Base-by-base conservation (phyloP, 2,113 vertebrate genomes). In the Tapirus terrestris region DNA sequence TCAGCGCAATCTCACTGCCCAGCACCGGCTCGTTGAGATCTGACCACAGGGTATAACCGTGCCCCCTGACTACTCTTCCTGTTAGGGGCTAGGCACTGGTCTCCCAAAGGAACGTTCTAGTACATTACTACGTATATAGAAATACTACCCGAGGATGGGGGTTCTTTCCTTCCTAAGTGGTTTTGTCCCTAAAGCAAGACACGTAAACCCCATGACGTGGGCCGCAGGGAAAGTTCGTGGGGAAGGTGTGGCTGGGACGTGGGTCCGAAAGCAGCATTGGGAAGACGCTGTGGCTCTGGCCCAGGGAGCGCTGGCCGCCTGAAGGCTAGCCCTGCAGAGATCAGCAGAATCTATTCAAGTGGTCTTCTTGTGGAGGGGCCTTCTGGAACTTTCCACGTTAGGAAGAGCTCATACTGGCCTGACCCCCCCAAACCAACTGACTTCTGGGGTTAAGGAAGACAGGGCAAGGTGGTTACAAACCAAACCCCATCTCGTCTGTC, bases 151-250 rank as follows among this genome's bases (percentile, higher is more conserved):
- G 0, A 29, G 36, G 12, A 3, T 4, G 3, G 1, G 51, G 70
- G 25, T 17, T 56, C 61, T 72, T 72, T 68, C 84, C 58, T 84
- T 80, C 90, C 48, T 73, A 85, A 97, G 97, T 97, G 98, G 96
- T 97, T 97, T 43, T 73, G 82, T 94, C 96, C 96, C 95, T 72
- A 45, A 90, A 63, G 75, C 72, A 65, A 73, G 87, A 72, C 95
- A 72, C 9, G 43, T 48, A 39, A 39, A 13, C n/a, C 72, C 80
- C 7, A 6, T 31, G 79, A 12, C 1, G 0, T 5, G 14, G 82
- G 79, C 39, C 0, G 0, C 36, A 7, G 72, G 85, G 72, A 29
- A 8, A 10, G 36, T 23, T 13, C 14, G 13, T 11, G 20, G 75
- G 81, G 89, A 58, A 3, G 17, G 39, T 23, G 45, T 43, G 0